Percentiles rank a stretch among this genome's conserved stretches.
These are phyloP conservation scores for Enteromius viviparus DNA, from an alignment of 2,797 vertebrate genomes.

Conservation along the genomic window DNA sequence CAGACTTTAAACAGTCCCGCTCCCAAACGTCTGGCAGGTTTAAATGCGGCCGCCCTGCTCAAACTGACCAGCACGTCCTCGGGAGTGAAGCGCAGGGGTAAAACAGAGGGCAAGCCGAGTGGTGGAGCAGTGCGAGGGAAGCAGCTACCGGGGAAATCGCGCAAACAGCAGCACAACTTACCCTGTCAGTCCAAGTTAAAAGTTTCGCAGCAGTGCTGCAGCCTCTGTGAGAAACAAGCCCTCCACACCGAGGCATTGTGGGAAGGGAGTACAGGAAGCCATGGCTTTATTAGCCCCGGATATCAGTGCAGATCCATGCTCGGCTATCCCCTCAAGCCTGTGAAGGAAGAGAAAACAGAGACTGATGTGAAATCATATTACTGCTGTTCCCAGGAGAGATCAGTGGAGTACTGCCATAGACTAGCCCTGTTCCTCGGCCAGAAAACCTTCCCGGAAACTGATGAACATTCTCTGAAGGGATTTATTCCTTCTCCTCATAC, in stretches of 20 bases:
- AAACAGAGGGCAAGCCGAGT: constrained; percentile 66
- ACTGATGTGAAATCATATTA: constrained; percentile 79
- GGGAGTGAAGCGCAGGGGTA: constrained; percentile 74
- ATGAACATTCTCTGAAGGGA: constrained; percentile 83
- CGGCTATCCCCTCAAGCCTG: constrained; percentile 76
- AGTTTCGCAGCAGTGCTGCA: constrained; percentile 67
- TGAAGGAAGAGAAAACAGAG: constrained; percentile 81
- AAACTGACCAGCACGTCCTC: constrained; percentile 86
- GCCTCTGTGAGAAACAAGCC: constrained; percentile 71
- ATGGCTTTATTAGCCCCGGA: constrained; percentile 70
- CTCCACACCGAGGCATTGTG: constrained; percentile 69
- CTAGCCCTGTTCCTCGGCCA: constrained; percentile 92
- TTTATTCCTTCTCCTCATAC: constrained; percentile 82
- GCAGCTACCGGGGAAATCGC: constrained; percentile 56
- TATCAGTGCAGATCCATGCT: constrained; percentile 72
- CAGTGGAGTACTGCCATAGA: constrained; percentile 87
- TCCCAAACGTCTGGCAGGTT: constrained; percentile 92
- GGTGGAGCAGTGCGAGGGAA: constrained; percentile 53
- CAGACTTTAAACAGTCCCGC: constrained; percentile 76
- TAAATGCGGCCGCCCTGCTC: constrained; percentile 92
- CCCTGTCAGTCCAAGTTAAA: constrained; percentile 52
- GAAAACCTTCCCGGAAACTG: constrained; percentile 86
- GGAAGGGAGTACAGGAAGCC: constrained; percentile 66
- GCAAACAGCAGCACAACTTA: constrained; percentile 65
- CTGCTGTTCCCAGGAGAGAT: constrained; percentile 84